A percentile compares a stretch with the other conserved stretches of the same genome.
phyloP scores from a whole-genome alignment of 2,797 vertebrate species.

The Acrossocheilus fasciatus region DNA sequence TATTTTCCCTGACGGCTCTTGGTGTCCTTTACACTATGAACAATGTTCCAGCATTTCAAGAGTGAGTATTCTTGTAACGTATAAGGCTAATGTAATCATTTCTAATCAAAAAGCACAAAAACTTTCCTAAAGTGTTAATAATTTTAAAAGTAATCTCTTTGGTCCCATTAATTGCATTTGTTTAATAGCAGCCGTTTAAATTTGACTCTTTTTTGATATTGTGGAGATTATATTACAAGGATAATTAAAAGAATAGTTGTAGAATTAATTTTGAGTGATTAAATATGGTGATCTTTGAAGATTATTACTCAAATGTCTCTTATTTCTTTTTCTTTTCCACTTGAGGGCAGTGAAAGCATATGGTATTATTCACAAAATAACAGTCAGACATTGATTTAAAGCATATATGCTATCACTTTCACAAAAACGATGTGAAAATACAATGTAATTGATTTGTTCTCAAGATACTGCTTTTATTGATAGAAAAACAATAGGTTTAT shows the following conservation, averaged over 20 bases:
- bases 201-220: not conserved
- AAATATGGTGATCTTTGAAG: not conserved
- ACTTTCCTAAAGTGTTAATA: not conserved
- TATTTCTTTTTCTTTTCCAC: slow-evolving; percentile 60
- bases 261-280: not conserved
- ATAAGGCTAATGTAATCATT: not conserved
- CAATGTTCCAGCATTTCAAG: slow-evolving; percentile 75
- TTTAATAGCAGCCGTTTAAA: not conserved
- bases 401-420: not conserved
- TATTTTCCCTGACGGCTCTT: slow-evolving; percentile 84
- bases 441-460: not conserved
- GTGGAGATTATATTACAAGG: not conserved
- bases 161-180: not conserved
- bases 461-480: not conserved
- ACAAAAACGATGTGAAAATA: not conserved
- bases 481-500: not conserved
- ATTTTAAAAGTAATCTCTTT: not conserved
- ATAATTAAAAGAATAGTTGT: not conserved
- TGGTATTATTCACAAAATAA: not conserved
- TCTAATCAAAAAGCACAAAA: not conserved
- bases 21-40: slow-evolving; percentile 83
- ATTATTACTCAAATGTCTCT: not conserved
- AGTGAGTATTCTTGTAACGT: slow-evolving; percentile 80
- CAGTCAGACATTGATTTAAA: not conserved
- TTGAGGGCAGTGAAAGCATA: slow-evolving; percentile 68